Evolutionary conservation across 2,888 invertebrate species (phyloP), one percentile per base, ranked within the genome.

Genomic region (Craniophora ligustri): DNA sequence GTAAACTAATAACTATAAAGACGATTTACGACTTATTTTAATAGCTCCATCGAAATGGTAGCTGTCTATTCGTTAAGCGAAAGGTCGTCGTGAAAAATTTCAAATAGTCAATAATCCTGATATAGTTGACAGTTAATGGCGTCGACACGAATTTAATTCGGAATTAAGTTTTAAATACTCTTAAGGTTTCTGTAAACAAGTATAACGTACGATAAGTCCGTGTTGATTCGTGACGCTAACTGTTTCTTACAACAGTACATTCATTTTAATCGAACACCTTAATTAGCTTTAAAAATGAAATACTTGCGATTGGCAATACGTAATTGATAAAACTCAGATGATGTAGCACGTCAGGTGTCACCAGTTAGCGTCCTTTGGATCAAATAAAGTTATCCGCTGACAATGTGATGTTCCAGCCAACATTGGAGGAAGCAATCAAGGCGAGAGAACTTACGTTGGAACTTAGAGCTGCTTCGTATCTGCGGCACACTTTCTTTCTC

Each of bases 101-200:
- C 48, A 69, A 79, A 76, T 68, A 71, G 73, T 67, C 70, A 61
- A 79, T 84, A 84, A 85, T 82, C 70, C 78, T 78, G 76, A 82
- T 78, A 82, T 79, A 86, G 78, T 70, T 70, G 81, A 83, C 86
- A 82, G 82, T 67, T 81, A 80, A 82, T 67, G 65, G 73, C 68
- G 72, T 67, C 76, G 71, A 75, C 74, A 72, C 69, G 65, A 65
- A 77, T 75, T 72, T 71, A 65, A 79, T 73, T 74, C 72, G 64
- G 75, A 82, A 87, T 86, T 80, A 78, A 84, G 82, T 78, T 79
- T 80, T 84, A 81, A 83, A 79, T 82, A 79, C 72, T 21, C 72
- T 59, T 75, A 36, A 38, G 30, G 41, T 41, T 45, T 55, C 31
- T 41, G 50, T 82, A 84, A 81, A 84, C 81, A 82, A 66, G 67